Base-by-base conservation (phyloP, 1,140 invertebrate species). In the Propsilocerus akamusi region DNA sequence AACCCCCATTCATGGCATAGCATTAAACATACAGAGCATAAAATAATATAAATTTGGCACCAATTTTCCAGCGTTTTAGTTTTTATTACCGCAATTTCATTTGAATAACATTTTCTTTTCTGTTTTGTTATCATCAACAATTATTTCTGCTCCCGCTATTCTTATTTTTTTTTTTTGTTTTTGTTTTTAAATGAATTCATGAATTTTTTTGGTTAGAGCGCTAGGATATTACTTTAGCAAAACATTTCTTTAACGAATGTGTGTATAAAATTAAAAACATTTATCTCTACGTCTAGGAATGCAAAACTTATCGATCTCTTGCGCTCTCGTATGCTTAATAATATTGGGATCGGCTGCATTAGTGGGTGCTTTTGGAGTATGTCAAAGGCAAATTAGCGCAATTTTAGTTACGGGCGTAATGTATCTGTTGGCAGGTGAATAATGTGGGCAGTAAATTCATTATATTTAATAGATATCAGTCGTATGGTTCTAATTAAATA, bases 291-390 rank as follows among this genome's bases (percentile, higher is more conserved):
- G 4, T 26, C 6, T 63, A 92, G 87, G 87, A 60, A 93, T 93
- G 87, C 86, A 91, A 66, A 93, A 93, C 65, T 67, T 91, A 53
- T 89, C 86, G 47, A 91, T 92, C 64, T 91, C 87, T 8, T 93
- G 88, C 64, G 84, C 86, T 17, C 69, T 92, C 53, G 88, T 93
- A 1, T 88, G 86, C 58, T 72, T 91, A 23, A 91, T 93, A 55
- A 78, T 92, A 12, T 60, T 93, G 49, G 82, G 81, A 17, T 81
- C 79, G 53, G 83, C 86, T 3, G 83, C 85, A 4, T 65, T 90
- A 6, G 80, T 91, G 2, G 87, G 87, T 48, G 74, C 81, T 46
- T 89, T 91, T 60, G 86, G 87, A 7, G 74, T 92, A 5, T 78
- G 84, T 56, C 78, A 86, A 61, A 81, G 86, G 58, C 87, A 91